These are phyloP conservation scores for Ceratoteleas bidentatus DNA, from an alignment of 1,140 invertebrate genomes.

Conservation along the genomic window DNA sequence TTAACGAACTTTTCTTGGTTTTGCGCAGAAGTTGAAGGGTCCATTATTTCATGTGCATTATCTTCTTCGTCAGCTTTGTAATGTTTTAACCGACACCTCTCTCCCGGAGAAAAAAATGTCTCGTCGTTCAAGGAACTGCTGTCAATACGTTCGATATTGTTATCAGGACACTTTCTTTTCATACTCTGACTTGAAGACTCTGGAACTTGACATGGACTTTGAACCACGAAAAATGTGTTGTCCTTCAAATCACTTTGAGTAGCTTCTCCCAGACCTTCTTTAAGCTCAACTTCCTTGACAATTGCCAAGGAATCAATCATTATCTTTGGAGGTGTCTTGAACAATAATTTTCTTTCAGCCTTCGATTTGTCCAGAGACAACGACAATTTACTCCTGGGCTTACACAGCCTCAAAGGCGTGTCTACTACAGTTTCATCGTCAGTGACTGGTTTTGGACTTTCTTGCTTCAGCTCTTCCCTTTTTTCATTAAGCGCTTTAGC, in stretches of 20 bases:
- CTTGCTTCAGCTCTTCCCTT: background rate
- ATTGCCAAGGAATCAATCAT: background rate
- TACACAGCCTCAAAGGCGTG: conserved; percentile 23
- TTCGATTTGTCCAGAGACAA: conserved; percentile 9
- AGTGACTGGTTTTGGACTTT: background rate
- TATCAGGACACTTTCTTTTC: conserved; percentile 16
- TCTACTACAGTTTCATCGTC: conserved; percentile 14
- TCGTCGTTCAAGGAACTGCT: conserved; percentile 54
- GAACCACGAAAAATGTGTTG: conserved; percentile 34
- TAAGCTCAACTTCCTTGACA: background rate
- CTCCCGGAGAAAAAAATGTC: conserved; percentile 59
- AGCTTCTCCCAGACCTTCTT: background rate
- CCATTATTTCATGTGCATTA: background rate
- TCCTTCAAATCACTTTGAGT: conserved; percentile 12
- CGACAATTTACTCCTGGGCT: conserved; percentile 24
- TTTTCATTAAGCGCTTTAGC: background rate
- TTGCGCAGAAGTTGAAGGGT: background rate
- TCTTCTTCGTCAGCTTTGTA: conserved; percentile 14
- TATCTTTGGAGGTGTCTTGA: background rate
- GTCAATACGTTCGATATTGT: conserved; percentile 10
- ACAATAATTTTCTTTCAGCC: conserved; percentile 12
- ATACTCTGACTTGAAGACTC: conserved; percentile 10
- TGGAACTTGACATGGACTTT: conserved; percentile 7
- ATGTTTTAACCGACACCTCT: conserved; percentile 32
- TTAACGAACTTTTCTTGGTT: conserved; percentile 1